These are phyloP conservation scores for Bhutanitis thaidina DNA, from an alignment of 2,888 invertebrate species.

Conservation along the genomic window DNA sequence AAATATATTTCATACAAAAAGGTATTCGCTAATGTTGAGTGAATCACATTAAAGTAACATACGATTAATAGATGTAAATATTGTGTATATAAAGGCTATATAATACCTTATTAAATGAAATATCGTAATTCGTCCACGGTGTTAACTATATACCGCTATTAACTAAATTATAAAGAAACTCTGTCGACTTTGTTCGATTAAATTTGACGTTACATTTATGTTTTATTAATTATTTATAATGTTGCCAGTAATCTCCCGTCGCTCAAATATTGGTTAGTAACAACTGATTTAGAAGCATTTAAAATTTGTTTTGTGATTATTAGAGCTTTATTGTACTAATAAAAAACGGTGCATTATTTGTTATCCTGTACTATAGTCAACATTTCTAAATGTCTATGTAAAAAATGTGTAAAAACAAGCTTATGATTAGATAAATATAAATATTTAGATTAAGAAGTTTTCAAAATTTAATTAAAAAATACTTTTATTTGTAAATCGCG, in stretches of 20 bases:
- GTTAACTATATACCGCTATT: conserved; percentile 30
- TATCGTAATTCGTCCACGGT: conserved; percentile 72
- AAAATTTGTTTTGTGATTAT: too few relatives aligned
- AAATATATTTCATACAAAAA: conserved; percentile 22
- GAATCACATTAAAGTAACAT: conserved; percentile 9
- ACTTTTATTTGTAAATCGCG: neutral
- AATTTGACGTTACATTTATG: too few relatives aligned
- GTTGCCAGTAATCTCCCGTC: neutral
- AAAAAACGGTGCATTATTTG: neutral
- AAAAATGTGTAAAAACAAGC: conserved; percentile 29
- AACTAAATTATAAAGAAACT: conserved; percentile 4
- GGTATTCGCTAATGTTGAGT: conserved; percentile 27
- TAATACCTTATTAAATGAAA: conserved; percentile 35
- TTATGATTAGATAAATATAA: conserved; percentile 36
- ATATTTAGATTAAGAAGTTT: neutral
- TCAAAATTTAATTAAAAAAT: neutral
- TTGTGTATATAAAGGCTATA: conserved; percentile 28
- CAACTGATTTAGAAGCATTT: too few relatives aligned
- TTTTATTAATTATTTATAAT: neutral
- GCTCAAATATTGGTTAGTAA: too few relatives aligned
- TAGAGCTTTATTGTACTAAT: too few relatives aligned
- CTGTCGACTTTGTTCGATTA: neutral
- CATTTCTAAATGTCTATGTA: conserved; percentile 5
- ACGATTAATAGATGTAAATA: conserved; percentile 22
- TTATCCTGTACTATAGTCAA: neutral